Evolutionary conservation across 2,888 invertebrate genomes (phyloP).

Genomic region (Oscheius sp.): DNA sequence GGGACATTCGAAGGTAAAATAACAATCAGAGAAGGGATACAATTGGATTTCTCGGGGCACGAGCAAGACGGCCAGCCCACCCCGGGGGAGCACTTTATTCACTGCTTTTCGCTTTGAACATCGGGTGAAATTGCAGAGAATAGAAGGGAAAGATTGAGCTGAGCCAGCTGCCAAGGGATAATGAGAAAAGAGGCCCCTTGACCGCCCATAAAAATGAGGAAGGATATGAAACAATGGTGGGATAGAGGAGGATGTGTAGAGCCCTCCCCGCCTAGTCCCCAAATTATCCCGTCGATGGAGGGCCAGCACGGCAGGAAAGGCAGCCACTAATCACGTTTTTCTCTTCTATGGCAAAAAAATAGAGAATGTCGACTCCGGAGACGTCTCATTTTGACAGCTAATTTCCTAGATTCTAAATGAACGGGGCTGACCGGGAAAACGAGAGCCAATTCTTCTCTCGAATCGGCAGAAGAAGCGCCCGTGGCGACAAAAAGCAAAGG

Average conservation of each 20-base stretch:
- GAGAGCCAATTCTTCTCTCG: neutral
- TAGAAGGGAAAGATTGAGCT: too few relatives aligned
- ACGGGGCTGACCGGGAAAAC: too few relatives aligned
- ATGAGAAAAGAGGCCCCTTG: neutral
- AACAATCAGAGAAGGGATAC: constrained; percentile 4
- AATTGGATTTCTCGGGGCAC: neutral
- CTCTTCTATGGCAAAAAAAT: neutral
- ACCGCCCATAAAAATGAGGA: neutral
- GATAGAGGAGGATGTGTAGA: constrained; percentile 15
- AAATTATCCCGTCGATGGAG: constrained; percentile 37
- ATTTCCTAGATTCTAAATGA: too few relatives aligned
- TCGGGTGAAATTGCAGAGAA: neutral
- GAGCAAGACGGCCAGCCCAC: neutral
- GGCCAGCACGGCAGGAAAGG: constrained; percentile 32
- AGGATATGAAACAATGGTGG: constrained; percentile 2
- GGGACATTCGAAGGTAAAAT: neutral
- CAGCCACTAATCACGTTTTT: constrained; percentile 33
- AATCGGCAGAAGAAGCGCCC: too few relatives aligned
- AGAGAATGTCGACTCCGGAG: neutral
- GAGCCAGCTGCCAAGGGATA: neutral
- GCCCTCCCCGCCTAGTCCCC: constrained; percentile 9
- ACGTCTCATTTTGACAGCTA: too few relatives aligned
- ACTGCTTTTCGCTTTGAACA: neutral
- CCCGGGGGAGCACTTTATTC: constrained; percentile 13
- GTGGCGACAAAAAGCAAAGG: neutral